Evolutionary conservation across 2,113 vertebrate species (phyloP).

Genomic region (Chroicocephalus ridibundus): DNA sequence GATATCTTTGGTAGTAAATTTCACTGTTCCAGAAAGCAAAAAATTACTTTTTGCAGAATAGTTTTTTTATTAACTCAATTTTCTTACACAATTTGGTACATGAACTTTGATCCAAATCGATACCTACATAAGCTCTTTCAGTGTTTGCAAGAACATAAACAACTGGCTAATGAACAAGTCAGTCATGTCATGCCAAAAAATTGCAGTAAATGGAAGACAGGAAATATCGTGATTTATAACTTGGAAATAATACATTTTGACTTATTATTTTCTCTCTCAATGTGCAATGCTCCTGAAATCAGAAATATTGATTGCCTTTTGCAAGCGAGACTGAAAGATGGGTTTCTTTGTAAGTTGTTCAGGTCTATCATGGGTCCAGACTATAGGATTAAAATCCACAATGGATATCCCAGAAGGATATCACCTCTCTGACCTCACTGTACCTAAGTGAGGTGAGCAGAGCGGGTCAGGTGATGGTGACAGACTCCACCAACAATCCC

Average conservation of each 20-base stretch:
- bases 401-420: background rate
- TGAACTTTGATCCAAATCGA: background rate
- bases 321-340: background rate
- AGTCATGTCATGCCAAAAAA: background rate
- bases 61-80: background rate
- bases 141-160: background rate
- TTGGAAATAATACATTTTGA: background rate
- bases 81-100: background rate
- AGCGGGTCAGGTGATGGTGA: background rate
- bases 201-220: background rate
- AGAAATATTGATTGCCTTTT: constrained; percentile 1
- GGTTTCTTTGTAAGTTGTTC: background rate
- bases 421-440: background rate
- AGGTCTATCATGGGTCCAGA: background rate
- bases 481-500: background rate
- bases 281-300: background rate
- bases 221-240: background rate
- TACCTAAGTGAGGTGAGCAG: background rate
- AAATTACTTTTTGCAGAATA: background rate
- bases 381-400: background rate
- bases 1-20: background rate
- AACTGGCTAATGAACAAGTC: background rate
- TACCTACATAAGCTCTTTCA: background rate
- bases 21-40: background rate
- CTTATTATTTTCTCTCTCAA: background rate